These are phyloP conservation scores for Lipotes vexillifer DNA, from an alignment of 2,113 vertebrate genomes.

Conservation along the genomic window DNA sequence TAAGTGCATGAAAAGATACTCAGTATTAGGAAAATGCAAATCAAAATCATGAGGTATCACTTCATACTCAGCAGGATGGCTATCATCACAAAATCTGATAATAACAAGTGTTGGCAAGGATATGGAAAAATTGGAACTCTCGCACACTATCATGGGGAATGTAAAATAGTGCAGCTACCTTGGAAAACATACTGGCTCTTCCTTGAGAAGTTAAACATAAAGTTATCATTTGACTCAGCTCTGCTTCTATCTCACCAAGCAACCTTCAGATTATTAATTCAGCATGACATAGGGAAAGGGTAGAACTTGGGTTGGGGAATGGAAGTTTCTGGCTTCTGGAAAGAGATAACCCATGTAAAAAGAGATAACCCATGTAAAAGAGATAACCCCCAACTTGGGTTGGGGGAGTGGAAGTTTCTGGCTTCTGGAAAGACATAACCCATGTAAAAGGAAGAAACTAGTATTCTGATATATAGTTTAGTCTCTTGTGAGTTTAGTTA, in stretches of 20 bases:
- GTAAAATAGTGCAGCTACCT: neutral
- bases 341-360: neutral
- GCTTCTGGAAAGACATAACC: neutral
- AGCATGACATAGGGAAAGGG: neutral
- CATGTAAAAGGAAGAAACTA: neutral
- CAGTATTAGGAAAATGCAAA: neutral
- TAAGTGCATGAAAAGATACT: neutral
- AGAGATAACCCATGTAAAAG: neutral
- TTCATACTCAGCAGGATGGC: neutral
- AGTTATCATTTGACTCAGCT: neutral
- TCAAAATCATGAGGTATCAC: neutral
- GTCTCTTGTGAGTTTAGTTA: neutral
- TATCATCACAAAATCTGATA: neutral
- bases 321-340: constrained; percentile 2
- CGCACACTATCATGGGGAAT: neutral
- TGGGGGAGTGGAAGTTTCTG: neutral
- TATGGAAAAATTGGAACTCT: neutral
- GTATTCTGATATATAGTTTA: neutral
- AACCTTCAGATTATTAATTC: neutral
- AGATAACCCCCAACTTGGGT: too few relatives aligned
- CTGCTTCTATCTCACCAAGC: neutral
- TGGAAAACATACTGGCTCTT: neutral
- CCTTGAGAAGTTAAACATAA: neutral
- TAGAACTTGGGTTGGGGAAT: neutral
- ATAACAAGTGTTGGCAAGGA: neutral